phyloP scores from a whole-genome alignment of 2,113 vertebrate genomes.

The Cervus canadensis region DNA sequence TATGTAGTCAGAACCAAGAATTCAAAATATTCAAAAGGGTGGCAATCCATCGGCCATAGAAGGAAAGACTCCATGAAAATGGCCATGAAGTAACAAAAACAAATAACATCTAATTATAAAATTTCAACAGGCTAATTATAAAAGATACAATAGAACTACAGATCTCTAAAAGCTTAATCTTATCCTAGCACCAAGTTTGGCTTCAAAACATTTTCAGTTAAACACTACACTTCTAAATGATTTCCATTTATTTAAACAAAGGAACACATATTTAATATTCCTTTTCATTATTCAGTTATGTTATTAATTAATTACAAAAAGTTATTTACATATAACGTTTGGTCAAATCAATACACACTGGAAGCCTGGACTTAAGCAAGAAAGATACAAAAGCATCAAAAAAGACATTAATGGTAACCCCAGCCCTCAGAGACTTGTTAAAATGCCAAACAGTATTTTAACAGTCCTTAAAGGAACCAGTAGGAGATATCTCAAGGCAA shows the following conservation, averaged over 20 bases:
- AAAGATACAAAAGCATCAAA: neutral
- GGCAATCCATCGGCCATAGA: neutral
- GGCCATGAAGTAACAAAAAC: neutral
- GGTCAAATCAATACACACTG: neutral
- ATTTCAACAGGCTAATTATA: neutral
- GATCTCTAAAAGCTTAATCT: neutral
- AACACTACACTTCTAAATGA: constrained; percentile 18
- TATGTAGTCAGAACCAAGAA: neutral
- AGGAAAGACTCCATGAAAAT: constrained; percentile 1
- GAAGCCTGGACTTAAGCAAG: neutral
- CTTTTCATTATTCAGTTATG: neutral
- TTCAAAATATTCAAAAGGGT: neutral
- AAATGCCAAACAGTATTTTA: neutral
- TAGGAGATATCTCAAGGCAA: neutral
- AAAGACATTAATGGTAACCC: neutral
- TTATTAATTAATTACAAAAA: neutral
- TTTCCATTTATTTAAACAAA: constrained; percentile 12
- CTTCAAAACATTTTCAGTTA: neutral
- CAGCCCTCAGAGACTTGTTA: neutral
- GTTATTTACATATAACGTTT: neutral
- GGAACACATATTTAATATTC: neutral
- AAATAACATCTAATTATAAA: neutral
- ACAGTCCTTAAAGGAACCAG: neutral
- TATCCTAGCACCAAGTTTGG: neutral
- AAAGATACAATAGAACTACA: neutral